These are phyloP conservation scores for Hyposmocoma kahamanoa DNA, from an alignment of 1,140 invertebrate genomes.

Conservation along the genomic window DNA sequence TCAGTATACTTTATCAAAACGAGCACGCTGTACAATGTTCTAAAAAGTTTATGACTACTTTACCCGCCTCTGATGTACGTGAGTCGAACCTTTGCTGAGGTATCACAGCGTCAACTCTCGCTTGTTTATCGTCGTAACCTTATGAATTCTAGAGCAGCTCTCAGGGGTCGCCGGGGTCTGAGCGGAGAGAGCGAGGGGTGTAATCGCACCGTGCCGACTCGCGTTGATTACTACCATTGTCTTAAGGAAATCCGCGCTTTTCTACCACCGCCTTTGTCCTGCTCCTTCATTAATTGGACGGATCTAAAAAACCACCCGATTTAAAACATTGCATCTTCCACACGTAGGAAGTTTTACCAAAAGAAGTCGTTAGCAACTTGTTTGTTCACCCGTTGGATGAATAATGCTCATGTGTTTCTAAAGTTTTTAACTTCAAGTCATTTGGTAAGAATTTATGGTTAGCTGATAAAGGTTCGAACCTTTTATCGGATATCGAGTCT, in stretches of 20 bases:
- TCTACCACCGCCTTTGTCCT: slow-evolving; percentile 40
- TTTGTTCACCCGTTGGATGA: too few relatives aligned
- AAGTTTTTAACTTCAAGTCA: too few relatives aligned
- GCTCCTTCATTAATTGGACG: slow-evolving; percentile 40
- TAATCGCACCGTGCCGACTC: slow-evolving; percentile 28
- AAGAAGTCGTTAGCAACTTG: too few relatives aligned
- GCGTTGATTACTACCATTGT: slow-evolving; percentile 48
- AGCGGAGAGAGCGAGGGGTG: slow-evolving; percentile 8
- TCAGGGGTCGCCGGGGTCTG: slow-evolving; percentile 11
- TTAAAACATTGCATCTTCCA: slow-evolving; percentile 16
- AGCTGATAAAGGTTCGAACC: too few relatives aligned
- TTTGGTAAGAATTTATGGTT: too few relatives aligned
- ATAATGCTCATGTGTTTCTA: too few relatives aligned
- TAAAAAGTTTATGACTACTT: too few relatives aligned
- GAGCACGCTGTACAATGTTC: too few relatives aligned
- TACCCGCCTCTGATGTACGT: too few relatives aligned
- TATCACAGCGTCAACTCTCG: not conserved
- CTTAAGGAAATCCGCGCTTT: slow-evolving; percentile 42
- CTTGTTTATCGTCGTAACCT: slow-evolving; percentile 40
- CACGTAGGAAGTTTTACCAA: not conserved
- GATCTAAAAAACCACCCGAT: slow-evolving; percentile 28
- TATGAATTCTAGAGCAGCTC: slow-evolving; percentile 34
- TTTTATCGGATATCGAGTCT: too few relatives aligned
- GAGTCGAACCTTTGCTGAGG: too few relatives aligned
- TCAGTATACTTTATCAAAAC: too few relatives aligned